A percentile compares a stretch with the other conserved stretches of the same genome.
These are phyloP conservation scores for Diorhabda carinulata DNA, from an alignment of 1,140 invertebrate species.

Conservation along the genomic window DNA sequence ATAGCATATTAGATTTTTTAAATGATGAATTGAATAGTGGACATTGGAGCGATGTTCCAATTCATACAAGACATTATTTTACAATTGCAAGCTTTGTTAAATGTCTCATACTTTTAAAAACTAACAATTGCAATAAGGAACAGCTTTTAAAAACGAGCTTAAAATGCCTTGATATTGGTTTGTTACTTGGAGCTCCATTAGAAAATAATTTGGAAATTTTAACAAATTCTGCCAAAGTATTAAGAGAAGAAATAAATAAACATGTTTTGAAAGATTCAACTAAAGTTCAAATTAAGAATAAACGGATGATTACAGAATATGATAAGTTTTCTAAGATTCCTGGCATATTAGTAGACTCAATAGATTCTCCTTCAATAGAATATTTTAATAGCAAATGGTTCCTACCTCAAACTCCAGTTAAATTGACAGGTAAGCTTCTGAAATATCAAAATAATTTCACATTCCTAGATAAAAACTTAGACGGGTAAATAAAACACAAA, in stretches of 20 bases:
- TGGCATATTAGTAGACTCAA: constrained; percentile 39
- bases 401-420: constrained; percentile 54
- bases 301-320: not conserved
- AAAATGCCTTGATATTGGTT: constrained; percentile 73
- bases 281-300: constrained; percentile 1
- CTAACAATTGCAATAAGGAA: constrained; percentile 19
- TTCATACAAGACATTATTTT: constrained; percentile 42
- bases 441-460: no score
- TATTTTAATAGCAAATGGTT: constrained; percentile 61
- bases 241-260: constrained; percentile 23
- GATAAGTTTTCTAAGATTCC: no score
- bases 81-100: constrained; percentile 47
- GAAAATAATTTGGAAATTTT: constrained; percentile 51
- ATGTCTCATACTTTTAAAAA: constrained; percentile 31
- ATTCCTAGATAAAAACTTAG: no score
- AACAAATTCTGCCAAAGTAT: constrained; percentile 53
- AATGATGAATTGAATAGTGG: constrained; percentile 47
- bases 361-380: constrained; percentile 61
- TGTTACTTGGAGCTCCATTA: constrained; percentile 74
- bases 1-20: constrained; percentile 39
- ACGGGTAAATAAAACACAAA: no score
- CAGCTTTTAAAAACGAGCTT: constrained; percentile 53
- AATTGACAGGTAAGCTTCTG: constrained; percentile 54
- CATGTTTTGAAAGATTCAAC: not conserved
- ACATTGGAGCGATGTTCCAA: constrained; percentile 55